Evolutionary conservation across 1,140 invertebrate species (phyloP).

Genomic region (Sarcophaga bullata): DNA sequence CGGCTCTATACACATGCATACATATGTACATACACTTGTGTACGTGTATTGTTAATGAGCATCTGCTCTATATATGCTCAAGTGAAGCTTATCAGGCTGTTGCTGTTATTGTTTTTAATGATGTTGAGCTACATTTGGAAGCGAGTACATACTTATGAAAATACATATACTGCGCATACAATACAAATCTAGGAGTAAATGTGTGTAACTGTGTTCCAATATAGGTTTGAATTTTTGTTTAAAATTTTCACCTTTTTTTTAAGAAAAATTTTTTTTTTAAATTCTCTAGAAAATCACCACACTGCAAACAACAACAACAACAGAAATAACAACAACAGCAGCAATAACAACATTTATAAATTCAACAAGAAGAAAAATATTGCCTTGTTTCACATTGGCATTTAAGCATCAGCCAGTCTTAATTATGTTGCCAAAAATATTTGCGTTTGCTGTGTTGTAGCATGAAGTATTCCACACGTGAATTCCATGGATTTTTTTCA

Average conservation of each 20-base stretch:
- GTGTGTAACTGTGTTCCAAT: background rate
- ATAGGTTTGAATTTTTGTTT: background rate
- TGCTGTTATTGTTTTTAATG: constrained; percentile 24
- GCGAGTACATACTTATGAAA: no score
- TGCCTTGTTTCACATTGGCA: background rate
- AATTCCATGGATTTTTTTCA: background rate
- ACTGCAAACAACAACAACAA: background rate
- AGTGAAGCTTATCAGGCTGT: constrained; percentile 21
- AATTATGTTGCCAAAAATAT: constrained; percentile 16
- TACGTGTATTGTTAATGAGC: background rate
- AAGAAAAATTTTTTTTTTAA: background rate
- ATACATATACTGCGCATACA: no score
- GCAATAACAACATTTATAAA: no score
- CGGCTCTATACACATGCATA: no score
- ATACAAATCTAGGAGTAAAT: no score
- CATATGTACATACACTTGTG: background rate
- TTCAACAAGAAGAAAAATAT: background rate
- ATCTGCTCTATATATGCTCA: constrained; percentile 5
- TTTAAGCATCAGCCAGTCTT: constrained; percentile 12
- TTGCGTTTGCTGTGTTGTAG: background rate
- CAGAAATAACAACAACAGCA: no score
- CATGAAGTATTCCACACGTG: background rate
- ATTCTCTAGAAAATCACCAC: constrained; percentile 20
- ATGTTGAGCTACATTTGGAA: background rate
- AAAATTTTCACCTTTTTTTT: background rate